Base-by-base conservation (phyloP, 2,113 vertebrate species). In the Sclerurus mexicanus region DNA sequence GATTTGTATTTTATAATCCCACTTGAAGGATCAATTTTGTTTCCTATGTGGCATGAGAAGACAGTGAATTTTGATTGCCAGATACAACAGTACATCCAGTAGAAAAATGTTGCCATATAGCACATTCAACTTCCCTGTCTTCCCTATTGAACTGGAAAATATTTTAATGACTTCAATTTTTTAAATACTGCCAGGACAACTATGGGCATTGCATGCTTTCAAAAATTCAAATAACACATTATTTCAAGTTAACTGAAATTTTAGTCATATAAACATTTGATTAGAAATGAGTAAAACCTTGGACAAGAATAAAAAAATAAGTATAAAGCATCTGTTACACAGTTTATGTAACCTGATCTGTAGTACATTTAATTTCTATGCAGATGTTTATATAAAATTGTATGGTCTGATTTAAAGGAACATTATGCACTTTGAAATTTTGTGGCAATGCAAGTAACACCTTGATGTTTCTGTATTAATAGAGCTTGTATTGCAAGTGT, bases 211-310 rank as follows among this genome's bases (percentile, higher is more conserved):
- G 33, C 39, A 60, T 78, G 33, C 59, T 95, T 86, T 95, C 90
- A 89, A 78, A 95, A 96, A 94, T 91, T 95, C 86, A 97, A 97
- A 95, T 96, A 97, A 92, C 59, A 84, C 71, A 49, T 87, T 84
- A 94, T 95, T 97, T 96, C 68, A 94, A 95, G 64, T 87, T 97
- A 95, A 90, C 80, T 49, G 80, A 95, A 78, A 84, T 96, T 95
- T 83, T 52, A 95, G 62, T 91, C 82, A 37, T 88, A 88, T 96
- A 97, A 97, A 96, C 73, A 91, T 97, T 95, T 97, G 96, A 96
- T 96, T 96, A 96, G 81, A 75, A 95, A 95, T 79, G 91, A 97
- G 66, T 93, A 80, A 97, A 96, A 94, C 85, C 87, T 66, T 96
- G 71, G 96, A 79, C 33, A 90, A 89, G 56, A 73, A 71, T 46